Evolutionary conservation across 2,113 vertebrate genomes (phyloP).

Genomic region (Osmerus eperlanus): DNA sequence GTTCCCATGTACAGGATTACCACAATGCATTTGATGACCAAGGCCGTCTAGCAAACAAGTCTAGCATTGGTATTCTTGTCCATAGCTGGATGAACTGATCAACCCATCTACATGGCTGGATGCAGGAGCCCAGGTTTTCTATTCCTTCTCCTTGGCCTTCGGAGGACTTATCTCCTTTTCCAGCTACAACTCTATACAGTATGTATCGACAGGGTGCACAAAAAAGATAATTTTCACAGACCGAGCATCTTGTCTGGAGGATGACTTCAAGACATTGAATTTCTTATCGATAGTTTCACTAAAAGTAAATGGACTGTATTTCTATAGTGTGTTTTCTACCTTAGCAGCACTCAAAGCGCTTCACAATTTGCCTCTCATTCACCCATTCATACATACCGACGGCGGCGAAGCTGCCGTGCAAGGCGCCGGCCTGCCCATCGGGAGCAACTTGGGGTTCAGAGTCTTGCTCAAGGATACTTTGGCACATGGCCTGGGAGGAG

Average conservation of each 20-base stretch:
- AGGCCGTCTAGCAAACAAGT: no score
- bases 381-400: no score
- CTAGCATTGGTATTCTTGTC: neutral
- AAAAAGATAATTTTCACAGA: neutral
- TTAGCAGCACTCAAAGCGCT: no score
- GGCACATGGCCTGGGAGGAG: no score
- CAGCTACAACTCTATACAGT: constrained; percentile 96
- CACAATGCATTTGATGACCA: no score
- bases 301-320: neutral
- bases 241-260: neutral
- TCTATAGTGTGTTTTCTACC: no score
- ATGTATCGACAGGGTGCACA: constrained; percentile 62
- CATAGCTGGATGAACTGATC: constrained; percentile 81
- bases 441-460: no score
- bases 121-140: constrained; percentile 93
- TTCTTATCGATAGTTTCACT: neutral
- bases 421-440: no score
- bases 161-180: constrained; percentile 98
- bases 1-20: no score
- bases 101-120: constrained; percentile 91
- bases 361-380: no score
- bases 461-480: no score
- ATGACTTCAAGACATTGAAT: neutral
- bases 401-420: no score
- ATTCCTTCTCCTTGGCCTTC: constrained; percentile 92